Conservation (phyloP, 1,140 invertebrate genomes). For the Apis mellifera region DNA sequence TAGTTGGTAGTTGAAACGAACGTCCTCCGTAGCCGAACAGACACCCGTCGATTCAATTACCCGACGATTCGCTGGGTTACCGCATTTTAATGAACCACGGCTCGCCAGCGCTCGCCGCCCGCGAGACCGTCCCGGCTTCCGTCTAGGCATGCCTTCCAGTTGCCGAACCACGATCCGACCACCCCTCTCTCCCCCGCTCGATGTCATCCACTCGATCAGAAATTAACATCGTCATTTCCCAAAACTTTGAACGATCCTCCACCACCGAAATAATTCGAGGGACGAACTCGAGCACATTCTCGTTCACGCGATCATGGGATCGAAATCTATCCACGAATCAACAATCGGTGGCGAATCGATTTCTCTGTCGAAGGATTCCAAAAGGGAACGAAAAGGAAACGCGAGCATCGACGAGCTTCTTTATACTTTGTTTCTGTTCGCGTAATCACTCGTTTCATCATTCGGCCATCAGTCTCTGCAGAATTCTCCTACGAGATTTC, state of each 20-base stretch:
- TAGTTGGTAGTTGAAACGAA: conserved; percentile 50
- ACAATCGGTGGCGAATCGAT: too few species aligned
- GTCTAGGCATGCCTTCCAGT: background rate
- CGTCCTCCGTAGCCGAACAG: conserved; percentile 47
- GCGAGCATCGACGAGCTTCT: conserved; percentile 22
- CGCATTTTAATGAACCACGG: conserved; percentile 70
- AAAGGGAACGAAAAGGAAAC: background rate
- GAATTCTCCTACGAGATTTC: background rate
- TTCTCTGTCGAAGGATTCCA: background rate
- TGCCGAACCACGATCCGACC: conserved; percentile 1
- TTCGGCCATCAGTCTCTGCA: background rate
- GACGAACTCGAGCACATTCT: background rate
- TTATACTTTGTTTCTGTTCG: background rate
- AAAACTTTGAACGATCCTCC: too few species aligned
- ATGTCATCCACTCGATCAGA: too few species aligned
- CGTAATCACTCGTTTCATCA: conserved; percentile 1
- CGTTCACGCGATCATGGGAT: background rate
- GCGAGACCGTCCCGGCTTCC: background rate
- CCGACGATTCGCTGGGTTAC: conserved; percentile 67
- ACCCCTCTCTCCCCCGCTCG: background rate
- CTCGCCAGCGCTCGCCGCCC: conserved; percentile 48
- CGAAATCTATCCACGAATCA: background rate
- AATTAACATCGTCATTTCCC: too few species aligned
- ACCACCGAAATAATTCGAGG: background rate
- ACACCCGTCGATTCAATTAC: conserved; percentile 71